Evolutionary conservation across 2,888 invertebrate species (phyloP).

Genomic region (Epirrhoe tristata): DNA sequence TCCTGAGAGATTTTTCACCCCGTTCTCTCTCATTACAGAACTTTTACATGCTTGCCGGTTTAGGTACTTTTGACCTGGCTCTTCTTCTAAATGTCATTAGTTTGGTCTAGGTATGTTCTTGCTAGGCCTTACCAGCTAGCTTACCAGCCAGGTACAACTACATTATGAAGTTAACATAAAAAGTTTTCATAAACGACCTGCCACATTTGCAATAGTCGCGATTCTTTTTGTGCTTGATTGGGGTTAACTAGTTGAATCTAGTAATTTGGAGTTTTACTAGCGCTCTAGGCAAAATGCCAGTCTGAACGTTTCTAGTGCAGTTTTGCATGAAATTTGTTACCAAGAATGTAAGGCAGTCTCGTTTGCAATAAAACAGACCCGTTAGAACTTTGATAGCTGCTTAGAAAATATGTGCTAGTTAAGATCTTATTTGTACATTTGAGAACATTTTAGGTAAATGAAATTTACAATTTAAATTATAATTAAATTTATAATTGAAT

Average conservation of each 20-base stretch:
- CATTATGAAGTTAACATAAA: too few species aligned
- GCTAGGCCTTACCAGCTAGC: too few species aligned
- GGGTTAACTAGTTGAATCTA: conserved; percentile 20
- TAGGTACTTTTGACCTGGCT: too few species aligned
- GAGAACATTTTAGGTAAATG: too few species aligned
- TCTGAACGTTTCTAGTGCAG: conserved; percentile 20
- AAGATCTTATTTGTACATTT: neutral
- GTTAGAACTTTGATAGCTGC: conserved; percentile 10
- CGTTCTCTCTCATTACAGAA: too few species aligned
- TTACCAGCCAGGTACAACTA: too few species aligned
- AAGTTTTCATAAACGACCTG: neutral
- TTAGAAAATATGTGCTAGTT: neutral
- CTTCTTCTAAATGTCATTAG: too few species aligned
- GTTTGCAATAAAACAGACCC: neutral
- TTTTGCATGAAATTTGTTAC: conserved; percentile 29
- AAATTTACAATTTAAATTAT: too few species aligned
- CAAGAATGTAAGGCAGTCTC: conserved; percentile 16
- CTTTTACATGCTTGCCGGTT: too few species aligned
- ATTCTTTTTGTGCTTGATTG: neutral
- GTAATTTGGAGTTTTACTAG: conserved; percentile 33
- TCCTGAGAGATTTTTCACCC: too few species aligned
- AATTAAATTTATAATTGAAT: too few species aligned
- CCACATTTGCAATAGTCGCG: neutral
- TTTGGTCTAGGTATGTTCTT: too few species aligned
- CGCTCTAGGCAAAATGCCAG: conserved; percentile 30